Percentiles rank a stretch among this genome's conserved stretches.
phyloP scores from a whole-genome alignment of 2,888 invertebrate genomes.

The Drosophila borborema region DNA sequence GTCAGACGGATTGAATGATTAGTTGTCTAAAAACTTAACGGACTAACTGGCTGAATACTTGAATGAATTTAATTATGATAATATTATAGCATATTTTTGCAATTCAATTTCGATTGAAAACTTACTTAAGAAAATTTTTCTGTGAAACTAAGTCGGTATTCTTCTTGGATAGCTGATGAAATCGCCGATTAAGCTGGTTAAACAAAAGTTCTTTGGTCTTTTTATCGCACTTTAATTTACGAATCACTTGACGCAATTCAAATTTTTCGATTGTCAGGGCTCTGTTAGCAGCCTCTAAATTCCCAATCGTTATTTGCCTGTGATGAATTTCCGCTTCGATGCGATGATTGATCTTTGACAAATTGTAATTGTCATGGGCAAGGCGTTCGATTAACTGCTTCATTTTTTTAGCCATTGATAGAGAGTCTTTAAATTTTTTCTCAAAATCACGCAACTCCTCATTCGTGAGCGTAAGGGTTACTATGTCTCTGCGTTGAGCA shows the following conservation, averaged over 20 bases:
- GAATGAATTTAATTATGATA: no score
- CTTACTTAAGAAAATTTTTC: constrained; percentile 22
- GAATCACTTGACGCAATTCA: constrained; percentile 7
- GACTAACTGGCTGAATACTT: no score
- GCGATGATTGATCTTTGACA: constrained; percentile 9
- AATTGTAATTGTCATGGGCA: constrained; percentile 11
- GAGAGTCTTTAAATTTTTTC: neutral
- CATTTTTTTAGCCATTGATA: neutral
- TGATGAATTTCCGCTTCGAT: constrained; percentile 9
- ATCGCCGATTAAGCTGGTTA: constrained; percentile 37
- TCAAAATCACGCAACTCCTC: constrained; percentile 1
- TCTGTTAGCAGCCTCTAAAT: neutral
- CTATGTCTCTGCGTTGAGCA: constrained; percentile 11
- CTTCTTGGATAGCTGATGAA: constrained; percentile 42
- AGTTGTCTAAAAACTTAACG: neutral
- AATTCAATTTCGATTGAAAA: neutral
- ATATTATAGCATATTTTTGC: no score
- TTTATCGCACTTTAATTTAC: constrained; percentile 1
- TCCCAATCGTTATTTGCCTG: neutral
- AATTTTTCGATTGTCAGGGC: neutral
- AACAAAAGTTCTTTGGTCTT: constrained; percentile 38
- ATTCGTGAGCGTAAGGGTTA: fast-evolving
- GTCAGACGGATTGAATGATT: neutral
- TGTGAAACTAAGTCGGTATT: constrained; percentile 29
- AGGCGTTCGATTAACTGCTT: constrained; percentile 24